Base-by-base conservation (phyloP, 2,888 invertebrate species). In the Colletes collaris region DNA sequence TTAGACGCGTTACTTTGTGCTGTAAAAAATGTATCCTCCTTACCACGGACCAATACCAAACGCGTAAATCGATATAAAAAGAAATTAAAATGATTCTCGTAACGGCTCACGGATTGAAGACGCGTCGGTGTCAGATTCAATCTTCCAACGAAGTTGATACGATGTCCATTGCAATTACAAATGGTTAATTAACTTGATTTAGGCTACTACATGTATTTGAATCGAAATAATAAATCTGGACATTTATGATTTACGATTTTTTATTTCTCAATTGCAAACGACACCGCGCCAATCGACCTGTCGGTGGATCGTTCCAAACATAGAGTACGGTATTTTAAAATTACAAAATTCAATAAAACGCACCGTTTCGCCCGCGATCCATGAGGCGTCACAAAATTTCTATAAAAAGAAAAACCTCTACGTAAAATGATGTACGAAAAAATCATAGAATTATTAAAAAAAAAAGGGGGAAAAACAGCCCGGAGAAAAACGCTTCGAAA, bases 31-130 rank as follows among this genome's bases (percentile, higher is more conserved):
- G 35, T 10, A 52, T 69, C 27, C n/a, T 55, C 27, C 44, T 40
- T 56, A 7, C 44, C 16, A 16, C 13, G 40, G 50, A n/a, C 27
- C 16, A 6, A 40, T 37, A 11, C 11, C 27, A n/a, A 44, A 40
- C 44, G 64, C 44, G 27, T 70, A 78, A 70, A 70, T 65, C 19
- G 35, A 35, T 60, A 46, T 70, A 78, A 76, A 78, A 52, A 40
- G 4, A 16, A 49, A 63, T 63, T 65, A 60, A 78, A 78, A 78
- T 52, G 4, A 4, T 50, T 19, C 62, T 62, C 35, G 78, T 37
- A 49, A 50, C 19, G 3, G 44, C 50, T 44, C 13, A 35, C 60
- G 50, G 52, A 63, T 59, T 3, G 58, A 11, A 13, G 49, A n/a
- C 11, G 16, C 11, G 16, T 37, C 10, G 7, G 35, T 11, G n/a